Conservation (phyloP, 2,888 invertebrate species). For the Lepidochrysops patricia region DNA sequence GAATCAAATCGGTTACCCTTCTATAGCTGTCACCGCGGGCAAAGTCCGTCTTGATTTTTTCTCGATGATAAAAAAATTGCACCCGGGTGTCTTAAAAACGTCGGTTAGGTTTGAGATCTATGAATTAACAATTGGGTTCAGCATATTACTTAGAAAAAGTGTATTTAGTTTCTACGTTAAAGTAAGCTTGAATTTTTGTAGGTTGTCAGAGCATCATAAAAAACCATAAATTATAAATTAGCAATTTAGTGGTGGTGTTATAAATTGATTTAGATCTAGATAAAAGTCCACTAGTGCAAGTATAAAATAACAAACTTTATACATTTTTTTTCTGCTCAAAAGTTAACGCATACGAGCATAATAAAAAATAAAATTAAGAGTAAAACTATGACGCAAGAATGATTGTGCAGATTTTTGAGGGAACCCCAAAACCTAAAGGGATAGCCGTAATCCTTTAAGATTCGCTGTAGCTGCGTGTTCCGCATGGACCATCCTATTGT, state of each 20-base stretch:
- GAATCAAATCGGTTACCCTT: conserved; percentile 47
- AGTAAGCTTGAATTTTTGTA: too few species aligned
- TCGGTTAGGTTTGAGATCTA: not conserved
- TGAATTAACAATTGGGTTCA: not conserved
- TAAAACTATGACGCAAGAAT: too few species aligned
- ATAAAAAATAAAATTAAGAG: too few species aligned
- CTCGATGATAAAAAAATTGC: conserved; percentile 49
- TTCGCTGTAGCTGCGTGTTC: conserved; percentile 42
- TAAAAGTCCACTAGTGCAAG: too few species aligned
- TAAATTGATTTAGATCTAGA: too few species aligned
- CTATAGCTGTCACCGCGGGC: conserved; percentile 35
- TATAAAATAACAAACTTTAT: too few species aligned
- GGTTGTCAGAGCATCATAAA: too few species aligned
- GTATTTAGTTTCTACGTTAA: too few species aligned
- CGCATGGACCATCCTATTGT: conserved; percentile 46
- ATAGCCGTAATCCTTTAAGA: conserved; percentile 40
- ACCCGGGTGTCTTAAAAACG: conserved; percentile 49
- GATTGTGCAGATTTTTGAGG: not conserved
- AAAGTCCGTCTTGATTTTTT: conserved; percentile 25
- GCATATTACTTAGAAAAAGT: not conserved
- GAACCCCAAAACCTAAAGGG: conserved; percentile 24
- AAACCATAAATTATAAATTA: too few species aligned
- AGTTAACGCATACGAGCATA: too few species aligned
- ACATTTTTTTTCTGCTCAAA: too few species aligned
- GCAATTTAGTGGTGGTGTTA: too few species aligned